Conservation (phyloP, 1,140 invertebrate species). For the Drosophila lini region DNA sequence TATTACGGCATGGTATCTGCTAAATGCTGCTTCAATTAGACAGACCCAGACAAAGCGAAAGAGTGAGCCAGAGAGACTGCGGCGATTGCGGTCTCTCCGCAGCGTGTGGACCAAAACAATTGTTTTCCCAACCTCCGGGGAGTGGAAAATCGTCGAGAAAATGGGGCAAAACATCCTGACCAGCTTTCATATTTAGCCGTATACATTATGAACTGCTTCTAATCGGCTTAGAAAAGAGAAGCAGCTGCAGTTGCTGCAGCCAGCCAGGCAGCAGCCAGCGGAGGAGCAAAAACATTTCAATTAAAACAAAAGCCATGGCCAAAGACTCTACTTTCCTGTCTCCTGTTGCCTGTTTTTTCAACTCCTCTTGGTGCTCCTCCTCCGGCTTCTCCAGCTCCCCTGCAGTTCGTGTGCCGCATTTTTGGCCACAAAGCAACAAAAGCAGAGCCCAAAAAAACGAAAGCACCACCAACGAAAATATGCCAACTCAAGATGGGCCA, state of each 20-base stretch:
- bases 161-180: conserved; percentile 22
- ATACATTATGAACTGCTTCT: conserved; percentile 74
- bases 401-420: conserved; percentile 40
- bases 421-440: conserved; percentile 53
- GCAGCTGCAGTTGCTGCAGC: conserved; percentile 27
- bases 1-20: conserved; percentile 16
- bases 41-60: conserved; percentile 40
- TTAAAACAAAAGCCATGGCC: conserved; percentile 72
- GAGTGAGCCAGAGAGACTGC: conserved; percentile 25
- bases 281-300: conserved; percentile 74
- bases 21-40: conserved; percentile 70
- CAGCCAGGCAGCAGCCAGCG: conserved; percentile 8
- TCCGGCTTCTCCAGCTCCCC: not conserved
- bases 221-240: conserved; percentile 69
- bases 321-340: conserved; percentile 31
- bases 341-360: conserved; percentile 13
- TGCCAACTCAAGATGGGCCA: conserved; percentile 40
- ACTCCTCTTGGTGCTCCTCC: not conserved
- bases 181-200: conserved; percentile 70
- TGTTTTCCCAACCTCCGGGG: conserved; percentile 38
- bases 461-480: conserved; percentile 28
- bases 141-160: conserved; percentile 9
- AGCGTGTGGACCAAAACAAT: conserved; percentile 52
- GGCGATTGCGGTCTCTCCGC: conserved; percentile 40
- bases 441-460: conserved; percentile 12